Base-by-base conservation (phyloP, 2,888 invertebrate genomes). In the Anorthoa munda region DNA sequence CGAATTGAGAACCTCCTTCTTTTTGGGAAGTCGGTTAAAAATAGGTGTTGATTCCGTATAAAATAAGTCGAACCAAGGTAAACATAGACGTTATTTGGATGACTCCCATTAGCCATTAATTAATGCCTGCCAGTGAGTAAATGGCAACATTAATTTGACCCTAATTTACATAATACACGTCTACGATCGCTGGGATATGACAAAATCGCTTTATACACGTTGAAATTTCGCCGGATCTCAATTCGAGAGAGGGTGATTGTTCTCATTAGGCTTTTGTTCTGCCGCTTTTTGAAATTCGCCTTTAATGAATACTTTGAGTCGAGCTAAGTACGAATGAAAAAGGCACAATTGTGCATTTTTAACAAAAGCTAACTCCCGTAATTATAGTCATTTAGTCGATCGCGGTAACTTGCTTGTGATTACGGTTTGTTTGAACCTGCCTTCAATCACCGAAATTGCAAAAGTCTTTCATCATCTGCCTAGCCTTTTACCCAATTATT, bases 251-350 rank as follows among this genome's bases (percentile, higher is more conserved):
- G 77, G 68, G 63, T 75, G 75, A 84, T 77, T 82, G 76, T 77
- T 82, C 82, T 77, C 79, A 79, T 79, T 84, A 74, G 53, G 65
- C 73, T 69, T 79, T 84, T 86, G 82, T 85, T 82, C 72, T 67
- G 65, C 53, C 50, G 66, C 74, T 86, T 79, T 83, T 86, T 86
- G 73, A 79, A 67, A 75, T 72, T 82, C 67, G 65, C 67, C 65
- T 74, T 83, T 74, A 81, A 81, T 86, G 75, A 84, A 78, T 69
- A 81, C 83, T 86, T 81, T 81, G 77, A 80, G 71, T 61, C 61
- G 55, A 75, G 72, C 79, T 79, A 66, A 81, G 69, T 70, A 59
- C 51, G 56, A 76, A 76, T 72, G 69, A 70, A 86, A 83, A 80
- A 70, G 60, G 77, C 51, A 75, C 67, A 75, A 83, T 76, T 74